Evolutionary conservation across 1,140 invertebrate genomes (phyloP).

Genomic region (Trissolcus basalis): DNA sequence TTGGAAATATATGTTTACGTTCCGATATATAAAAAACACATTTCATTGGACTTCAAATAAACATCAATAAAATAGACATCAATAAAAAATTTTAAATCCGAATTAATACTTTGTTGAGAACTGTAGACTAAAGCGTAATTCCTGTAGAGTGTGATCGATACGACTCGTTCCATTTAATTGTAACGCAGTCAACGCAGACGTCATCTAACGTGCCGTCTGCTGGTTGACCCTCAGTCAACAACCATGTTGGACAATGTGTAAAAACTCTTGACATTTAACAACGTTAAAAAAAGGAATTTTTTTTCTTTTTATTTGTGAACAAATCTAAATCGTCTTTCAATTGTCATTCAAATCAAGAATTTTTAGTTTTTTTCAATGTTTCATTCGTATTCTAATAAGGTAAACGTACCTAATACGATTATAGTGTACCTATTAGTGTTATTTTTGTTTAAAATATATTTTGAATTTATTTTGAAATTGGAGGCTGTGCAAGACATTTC

Average conservation of each 20-base stretch:
- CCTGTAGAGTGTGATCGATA: constrained; percentile 44
- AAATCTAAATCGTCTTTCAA: not conserved
- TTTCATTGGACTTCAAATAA: not conserved
- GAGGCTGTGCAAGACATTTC: too few relatives aligned
- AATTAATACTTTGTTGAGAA: constrained; percentile 37
- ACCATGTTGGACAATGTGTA: constrained; percentile 18
- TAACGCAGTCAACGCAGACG: constrained; percentile 39
- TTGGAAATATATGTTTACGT: too few relatives aligned
- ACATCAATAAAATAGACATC: constrained; percentile 34
- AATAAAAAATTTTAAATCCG: constrained; percentile 15
- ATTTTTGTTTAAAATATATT: too few relatives aligned
- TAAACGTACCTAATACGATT: too few relatives aligned
- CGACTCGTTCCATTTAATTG: constrained; percentile 51
- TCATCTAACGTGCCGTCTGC: constrained; percentile 33
- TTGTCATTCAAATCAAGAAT: too few relatives aligned
- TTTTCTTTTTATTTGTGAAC: not conserved
- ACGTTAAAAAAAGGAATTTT: not conserved
- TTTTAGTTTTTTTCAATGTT: too few relatives aligned
- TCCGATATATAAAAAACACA: too few relatives aligned
- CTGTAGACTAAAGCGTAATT: constrained; percentile 30
- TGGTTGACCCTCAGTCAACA: constrained; percentile 20
- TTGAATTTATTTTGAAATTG: too few relatives aligned
- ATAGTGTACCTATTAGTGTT: too few relatives aligned
- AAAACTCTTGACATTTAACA: constrained; percentile 26
- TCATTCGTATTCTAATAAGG: too few relatives aligned